Base-by-base conservation (phyloP, 1,140 invertebrate genomes). In the Euura saliciscinereae region DNA sequence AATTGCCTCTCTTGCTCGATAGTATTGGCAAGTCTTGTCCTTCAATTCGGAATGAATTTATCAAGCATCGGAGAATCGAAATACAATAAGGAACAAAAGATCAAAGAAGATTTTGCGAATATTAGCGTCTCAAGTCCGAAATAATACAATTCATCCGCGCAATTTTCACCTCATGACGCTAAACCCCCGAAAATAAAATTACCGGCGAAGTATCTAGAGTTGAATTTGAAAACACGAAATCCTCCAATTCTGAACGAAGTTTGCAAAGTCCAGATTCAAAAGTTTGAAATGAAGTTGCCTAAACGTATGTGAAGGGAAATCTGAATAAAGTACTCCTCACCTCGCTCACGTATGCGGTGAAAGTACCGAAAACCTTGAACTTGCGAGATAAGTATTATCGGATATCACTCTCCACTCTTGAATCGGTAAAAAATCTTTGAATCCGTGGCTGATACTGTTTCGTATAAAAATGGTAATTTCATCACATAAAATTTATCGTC, bases 191-290 rank as follows among this genome's bases (percentile, higher is more conserved):
- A 11, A n/a, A 59, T 11, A 59, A 59, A 59, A n/a, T 59, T 59
- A 8, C 51, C 10, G 13, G 51, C 51, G 13, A 59, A 59, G 51
- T 59, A n/a, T 59, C 51, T 59, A 11, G 51, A 59, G 51, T 59
- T 6, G 51, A 59, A 59, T 11, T 6, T 59, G 51, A 59, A 59
- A 59, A n/a, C 10, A 8, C 8, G 51, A 59, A 59, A 59, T 11
- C 51, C 51, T 28, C 28, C 28, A 28, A n/a, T 11, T 59, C 51
- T 59, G 51, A 59, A 59, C 51, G 5, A 59, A 59, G 51, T 59
- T 59, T 59, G 51, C 51, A 59, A 59, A 59, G 51, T 11, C 51
- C 51, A n/a, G 51, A 59, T 59, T 59, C 5, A 59, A 59, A 59
- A 59, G 51, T 59, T 59, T n/a, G 51, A 59, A 59, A 59, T 28